Conservation (phyloP, 2,797 vertebrate species). For the Sebastes trivittatus region DNA sequence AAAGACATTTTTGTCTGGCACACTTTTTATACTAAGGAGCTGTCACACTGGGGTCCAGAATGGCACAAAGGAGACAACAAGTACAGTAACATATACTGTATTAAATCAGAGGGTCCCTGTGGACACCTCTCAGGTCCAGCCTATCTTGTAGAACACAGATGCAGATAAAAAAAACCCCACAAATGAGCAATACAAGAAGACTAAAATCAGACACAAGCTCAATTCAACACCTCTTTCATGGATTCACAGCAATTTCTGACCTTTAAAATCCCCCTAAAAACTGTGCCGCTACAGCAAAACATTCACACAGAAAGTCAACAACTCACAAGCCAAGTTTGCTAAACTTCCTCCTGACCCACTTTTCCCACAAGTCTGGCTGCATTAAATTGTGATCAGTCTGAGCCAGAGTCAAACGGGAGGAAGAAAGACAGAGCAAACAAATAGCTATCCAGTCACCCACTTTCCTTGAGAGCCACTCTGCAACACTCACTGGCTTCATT, state of each 20-base stretch:
- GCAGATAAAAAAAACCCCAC: neutral
- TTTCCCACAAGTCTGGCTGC: constrained; percentile 45
- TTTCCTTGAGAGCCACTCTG: constrained; percentile 24
- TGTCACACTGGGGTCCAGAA: neutral
- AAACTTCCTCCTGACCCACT: constrained; percentile 72
- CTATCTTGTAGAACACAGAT: neutral
- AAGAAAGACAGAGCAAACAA: constrained; percentile 48
- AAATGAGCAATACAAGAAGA: neutral
- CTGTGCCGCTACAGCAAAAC: constrained; percentile 5
- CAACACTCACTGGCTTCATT: constrained; percentile 25
- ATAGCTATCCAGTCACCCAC: constrained; percentile 41
- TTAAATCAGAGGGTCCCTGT: neutral
- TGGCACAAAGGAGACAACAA: neutral
- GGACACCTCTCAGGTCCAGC: neutral
- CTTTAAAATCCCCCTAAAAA: constrained; percentile 8
- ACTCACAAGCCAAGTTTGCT: constrained; percentile 33
- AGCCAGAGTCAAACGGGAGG: constrained; percentile 28
- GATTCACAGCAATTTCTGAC: neutral
- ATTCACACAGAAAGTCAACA: constrained; percentile 35
- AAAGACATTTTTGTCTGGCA: neutral
- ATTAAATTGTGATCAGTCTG: constrained; percentile 53
- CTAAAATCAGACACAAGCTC: neutral
- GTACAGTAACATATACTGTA: neutral
- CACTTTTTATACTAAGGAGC: neutral
- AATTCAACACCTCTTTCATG: neutral